A percentile compares a stretch with the other conserved stretches of the same genome.
phyloP scores from a whole-genome alignment of 2,888 invertebrate genomes.

The Cyrtodaria siliqua region DNA sequence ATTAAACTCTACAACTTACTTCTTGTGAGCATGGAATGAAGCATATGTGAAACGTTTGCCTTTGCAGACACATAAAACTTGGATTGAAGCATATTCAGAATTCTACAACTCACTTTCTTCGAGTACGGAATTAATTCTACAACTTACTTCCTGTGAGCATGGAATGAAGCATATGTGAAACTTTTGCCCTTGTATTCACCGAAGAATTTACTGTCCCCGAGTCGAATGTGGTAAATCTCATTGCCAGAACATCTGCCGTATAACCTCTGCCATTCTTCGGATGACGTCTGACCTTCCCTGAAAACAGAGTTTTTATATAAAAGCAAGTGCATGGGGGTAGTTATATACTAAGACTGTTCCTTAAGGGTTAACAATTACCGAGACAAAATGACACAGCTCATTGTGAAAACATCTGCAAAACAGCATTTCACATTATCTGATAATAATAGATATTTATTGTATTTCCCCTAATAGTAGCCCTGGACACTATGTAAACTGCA shows the following conservation, averaged over 20 bases:
- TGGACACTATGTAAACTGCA: too few species aligned
- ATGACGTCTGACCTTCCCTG: conserved; percentile 97
- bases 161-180: conserved; percentile 99
- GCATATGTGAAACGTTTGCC: conserved; percentile 99
- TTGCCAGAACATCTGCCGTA: conserved; percentile 99
- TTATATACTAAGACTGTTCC: too few species aligned
- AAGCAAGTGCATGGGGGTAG: too few species aligned
- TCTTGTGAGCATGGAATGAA: conserved; percentile 95
- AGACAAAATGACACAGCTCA: background rate
- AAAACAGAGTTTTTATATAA: too few species aligned
- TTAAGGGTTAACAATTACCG: too few species aligned
- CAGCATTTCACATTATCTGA: too few species aligned
- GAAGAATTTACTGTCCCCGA: conserved; percentile 98
- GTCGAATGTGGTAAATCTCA: conserved; percentile 98
- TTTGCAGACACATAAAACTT: conserved; percentile 57
- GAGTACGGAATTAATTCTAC: too few species aligned
- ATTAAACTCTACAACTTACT: background rate
- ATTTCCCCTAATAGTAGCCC: too few species aligned
- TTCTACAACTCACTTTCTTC: too few species aligned
- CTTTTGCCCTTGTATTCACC: conserved; percentile 92
- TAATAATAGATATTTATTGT: too few species aligned
- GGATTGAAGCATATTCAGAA: too few species aligned
- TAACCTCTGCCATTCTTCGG: conserved; percentile 99
- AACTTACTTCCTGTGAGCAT: conserved; percentile 97
- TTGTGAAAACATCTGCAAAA: background rate